phyloP scores from a whole-genome alignment of 1,140 invertebrate species.

The Maniola jurtina region DNA sequence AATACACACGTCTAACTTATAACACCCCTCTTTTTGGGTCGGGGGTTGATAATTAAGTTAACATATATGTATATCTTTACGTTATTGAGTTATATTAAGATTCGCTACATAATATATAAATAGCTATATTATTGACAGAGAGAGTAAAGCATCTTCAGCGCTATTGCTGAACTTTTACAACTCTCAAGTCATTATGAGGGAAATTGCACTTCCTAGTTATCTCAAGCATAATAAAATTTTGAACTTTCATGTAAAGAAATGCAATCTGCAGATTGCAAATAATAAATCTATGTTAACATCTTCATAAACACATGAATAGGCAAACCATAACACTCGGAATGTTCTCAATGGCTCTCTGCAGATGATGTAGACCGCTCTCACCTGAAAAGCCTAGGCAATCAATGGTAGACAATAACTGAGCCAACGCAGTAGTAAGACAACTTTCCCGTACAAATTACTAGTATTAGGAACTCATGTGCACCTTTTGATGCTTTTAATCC shows the following conservation, averaged over 20 bases:
- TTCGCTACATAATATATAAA: too few relatives aligned
- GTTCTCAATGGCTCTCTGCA: constrained; percentile 26
- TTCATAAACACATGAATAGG: constrained; percentile 25
- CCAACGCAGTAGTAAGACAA: constrained; percentile 27
- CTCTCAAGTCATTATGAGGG: too few relatives aligned
- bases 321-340: constrained; percentile 30
- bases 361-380: constrained; percentile 37
- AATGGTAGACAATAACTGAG: constrained; percentile 28
- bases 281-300: constrained; percentile 25
- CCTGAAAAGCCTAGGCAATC: constrained; percentile 35
- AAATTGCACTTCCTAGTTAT: too few relatives aligned
- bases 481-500: neutral
- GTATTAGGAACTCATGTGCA: constrained; percentile 16
- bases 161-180: too few relatives aligned
- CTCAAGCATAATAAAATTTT: neutral
- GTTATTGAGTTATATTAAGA: too few relatives aligned
- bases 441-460: constrained; percentile 33
- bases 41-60: too few relatives aligned
- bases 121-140: too few relatives aligned
- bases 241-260: neutral
- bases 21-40: too few relatives aligned
- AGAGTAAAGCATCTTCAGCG: too few relatives aligned
- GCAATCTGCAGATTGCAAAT: constrained; percentile 5
- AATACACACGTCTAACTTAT: too few relatives aligned
- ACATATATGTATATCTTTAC: too few relatives aligned